Conservation (phyloP, 1,140 invertebrate genomes). For the Ephestia elutella region DNA sequence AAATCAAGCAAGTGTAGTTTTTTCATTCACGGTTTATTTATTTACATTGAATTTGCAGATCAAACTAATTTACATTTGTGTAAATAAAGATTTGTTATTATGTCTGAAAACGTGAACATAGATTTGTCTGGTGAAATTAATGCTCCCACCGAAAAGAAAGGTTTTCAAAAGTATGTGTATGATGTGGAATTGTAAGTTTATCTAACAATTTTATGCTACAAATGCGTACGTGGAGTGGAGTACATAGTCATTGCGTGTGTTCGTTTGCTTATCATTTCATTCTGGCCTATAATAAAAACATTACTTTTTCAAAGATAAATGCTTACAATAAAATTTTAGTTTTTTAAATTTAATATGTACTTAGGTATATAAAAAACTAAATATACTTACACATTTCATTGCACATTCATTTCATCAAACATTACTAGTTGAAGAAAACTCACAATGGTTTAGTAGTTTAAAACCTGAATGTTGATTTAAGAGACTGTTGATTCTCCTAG, state of each 20-base stretch:
- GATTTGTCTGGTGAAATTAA: conserved; percentile 65
- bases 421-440: too few relatives aligned
- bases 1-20: too few relatives aligned
- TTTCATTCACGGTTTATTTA: background rate
- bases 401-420: too few relatives aligned
- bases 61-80: background rate
- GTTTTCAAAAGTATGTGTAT: conserved; percentile 71
- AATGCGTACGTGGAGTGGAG: too few relatives aligned
- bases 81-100: conserved; percentile 20
- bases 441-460: too few relatives aligned
- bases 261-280: conserved; percentile 18
- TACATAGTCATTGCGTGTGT: conserved; percentile 17
- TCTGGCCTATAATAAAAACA: background rate
- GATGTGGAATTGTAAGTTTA: conserved; percentile 66
- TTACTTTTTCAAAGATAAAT: too few relatives aligned
- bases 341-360: background rate
- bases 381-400: too few relatives aligned
- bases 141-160: conserved; percentile 57
- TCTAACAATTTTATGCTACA: conserved; percentile 28
- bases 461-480: too few relatives aligned
- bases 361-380: too few relatives aligned
- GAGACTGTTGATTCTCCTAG: too few relatives aligned
- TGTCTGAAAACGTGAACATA: conserved; percentile 63
- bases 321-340: too few relatives aligned
- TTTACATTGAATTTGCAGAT: background rate